These are phyloP conservation scores for Drosophila burlai DNA, from an alignment of 1,140 invertebrate genomes.

Conservation along the genomic window DNA sequence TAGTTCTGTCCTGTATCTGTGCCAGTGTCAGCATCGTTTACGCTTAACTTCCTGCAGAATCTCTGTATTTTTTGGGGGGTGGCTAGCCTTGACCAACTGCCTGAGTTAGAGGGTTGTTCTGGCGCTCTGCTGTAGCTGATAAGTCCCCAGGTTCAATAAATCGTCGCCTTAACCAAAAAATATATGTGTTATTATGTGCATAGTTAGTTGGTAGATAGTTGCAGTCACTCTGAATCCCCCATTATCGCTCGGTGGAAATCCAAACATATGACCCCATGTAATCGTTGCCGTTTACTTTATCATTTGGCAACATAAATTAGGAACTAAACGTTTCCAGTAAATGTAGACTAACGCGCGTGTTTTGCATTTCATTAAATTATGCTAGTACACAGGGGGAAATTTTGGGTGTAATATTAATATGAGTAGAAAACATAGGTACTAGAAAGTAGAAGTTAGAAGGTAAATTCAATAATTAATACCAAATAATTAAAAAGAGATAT, in stretches of 20 bases:
- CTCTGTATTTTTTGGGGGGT: slow-evolving; percentile 31
- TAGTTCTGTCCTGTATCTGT: slow-evolving; percentile 40
- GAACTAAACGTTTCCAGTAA: slow-evolving; percentile 24
- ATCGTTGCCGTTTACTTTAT: slow-evolving; percentile 62
- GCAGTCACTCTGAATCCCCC: slow-evolving; percentile 20
- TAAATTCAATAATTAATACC: not conserved
- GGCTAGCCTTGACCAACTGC: slow-evolving; percentile 58
- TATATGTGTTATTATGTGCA: slow-evolving; percentile 8
- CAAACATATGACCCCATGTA: slow-evolving; percentile 52
- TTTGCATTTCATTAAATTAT: slow-evolving; percentile 68
- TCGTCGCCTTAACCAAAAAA: slow-evolving; percentile 56
- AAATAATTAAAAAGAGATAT: no score
- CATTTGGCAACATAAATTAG: slow-evolving; percentile 61
- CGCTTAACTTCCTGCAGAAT: slow-evolving; percentile 54
- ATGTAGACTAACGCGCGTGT: slow-evolving; percentile 39
- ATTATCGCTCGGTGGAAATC: slow-evolving; percentile 35
- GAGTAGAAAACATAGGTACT: not conserved
- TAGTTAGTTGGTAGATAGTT: slow-evolving; percentile 43
- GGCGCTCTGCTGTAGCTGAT: slow-evolving; percentile 41
- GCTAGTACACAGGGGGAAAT: slow-evolving; percentile 30
- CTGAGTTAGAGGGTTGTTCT: slow-evolving; percentile 60
- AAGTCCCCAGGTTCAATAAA: slow-evolving; percentile 71
- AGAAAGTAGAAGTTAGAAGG: not conserved
- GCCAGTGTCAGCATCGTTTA: slow-evolving; percentile 71
- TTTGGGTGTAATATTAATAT: not conserved